phyloP scores from a whole-genome alignment of 2,113 vertebrate genomes.

The Nothocercus julius region DNA sequence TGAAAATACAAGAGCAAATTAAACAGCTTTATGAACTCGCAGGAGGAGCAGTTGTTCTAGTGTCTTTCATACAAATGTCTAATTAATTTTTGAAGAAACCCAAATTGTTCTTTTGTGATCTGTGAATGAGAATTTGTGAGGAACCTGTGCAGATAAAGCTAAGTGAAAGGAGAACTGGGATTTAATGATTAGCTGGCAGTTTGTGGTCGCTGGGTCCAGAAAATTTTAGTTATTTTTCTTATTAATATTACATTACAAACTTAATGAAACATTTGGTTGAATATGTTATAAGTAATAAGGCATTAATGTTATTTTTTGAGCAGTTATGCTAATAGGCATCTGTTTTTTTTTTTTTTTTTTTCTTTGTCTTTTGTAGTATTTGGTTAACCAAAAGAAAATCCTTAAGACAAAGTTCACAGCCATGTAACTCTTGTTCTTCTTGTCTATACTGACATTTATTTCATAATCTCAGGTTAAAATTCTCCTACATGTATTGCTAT shows the following conservation, averaged over 20 bases:
- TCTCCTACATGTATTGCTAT: not conserved
- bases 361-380: too few species aligned
- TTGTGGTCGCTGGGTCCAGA: constrained; percentile 62
- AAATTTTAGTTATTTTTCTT: constrained; percentile 76
- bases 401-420: not conserved
- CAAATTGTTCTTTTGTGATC: constrained; percentile 82
- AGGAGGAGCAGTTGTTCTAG: constrained; percentile 81
- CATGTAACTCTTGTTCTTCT: not conserved
- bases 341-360: constrained; percentile 73
- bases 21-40: constrained; percentile 77
- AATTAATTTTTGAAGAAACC: constrained; percentile 80
- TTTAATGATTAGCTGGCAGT: constrained; percentile 75
- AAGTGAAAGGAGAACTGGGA: constrained; percentile 52
- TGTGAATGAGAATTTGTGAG: constrained; percentile 72
- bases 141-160: constrained; percentile 71
- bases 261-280: constrained; percentile 85
- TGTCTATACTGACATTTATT: not conserved
- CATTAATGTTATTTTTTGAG: constrained; percentile 81
- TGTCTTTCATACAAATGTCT: constrained; percentile 77
- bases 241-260: constrained; percentile 81
- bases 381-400: not conserved
- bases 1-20: constrained; percentile 79
- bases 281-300: constrained; percentile 84
- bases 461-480: not conserved
- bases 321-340: constrained; percentile 81